Percentiles rank a stretch among this genome's conserved stretches.
Conservation (phyloP, 37 sponge, comb jelly and placozoan species). For the Spongilla lacustris region DNA sequence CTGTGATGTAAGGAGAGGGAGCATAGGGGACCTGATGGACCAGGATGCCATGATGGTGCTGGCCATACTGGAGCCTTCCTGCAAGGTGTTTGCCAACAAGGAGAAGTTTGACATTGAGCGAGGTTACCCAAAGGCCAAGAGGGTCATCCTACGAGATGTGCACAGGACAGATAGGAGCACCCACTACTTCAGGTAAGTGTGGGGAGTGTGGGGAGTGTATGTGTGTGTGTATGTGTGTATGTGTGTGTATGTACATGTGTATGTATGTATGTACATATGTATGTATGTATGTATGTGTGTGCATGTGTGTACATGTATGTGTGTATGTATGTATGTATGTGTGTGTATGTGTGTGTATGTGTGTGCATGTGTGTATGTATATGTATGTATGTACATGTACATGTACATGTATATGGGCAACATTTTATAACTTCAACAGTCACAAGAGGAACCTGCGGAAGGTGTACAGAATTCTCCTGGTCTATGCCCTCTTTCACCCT, state of each 20-base stretch:
- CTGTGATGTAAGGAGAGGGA: not conserved
- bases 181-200: slow-evolving; percentile 71
- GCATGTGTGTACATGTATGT: not conserved
- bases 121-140: slow-evolving; percentile 63
- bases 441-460: slow-evolving; percentile 71
- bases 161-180: slow-evolving; percentile 77
- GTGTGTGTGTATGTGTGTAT: not conserved
- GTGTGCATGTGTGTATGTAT: not conserved
- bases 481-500: slow-evolving; percentile 79
- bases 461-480: slow-evolving; percentile 70
- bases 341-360: too few species aligned
- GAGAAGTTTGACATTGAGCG: slow-evolving; percentile 65
- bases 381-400: not conserved
- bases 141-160: slow-evolving; percentile 85
- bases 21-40: slow-evolving; percentile 7
- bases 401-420: not conserved
- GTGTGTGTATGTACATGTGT: too few species aligned
- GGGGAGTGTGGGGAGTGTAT: not conserved
- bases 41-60: slow-evolving; percentile 34
- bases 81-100: slow-evolving; percentile 65
- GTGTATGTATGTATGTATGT: too few species aligned
- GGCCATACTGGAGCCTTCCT: slow-evolving; percentile 53
- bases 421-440: slow-evolving; percentile 11
- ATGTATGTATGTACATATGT: too few species aligned
- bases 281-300: not conserved